phyloP scores from a whole-genome alignment of 1,140 invertebrate genomes.

The Megalopta genalis region DNA sequence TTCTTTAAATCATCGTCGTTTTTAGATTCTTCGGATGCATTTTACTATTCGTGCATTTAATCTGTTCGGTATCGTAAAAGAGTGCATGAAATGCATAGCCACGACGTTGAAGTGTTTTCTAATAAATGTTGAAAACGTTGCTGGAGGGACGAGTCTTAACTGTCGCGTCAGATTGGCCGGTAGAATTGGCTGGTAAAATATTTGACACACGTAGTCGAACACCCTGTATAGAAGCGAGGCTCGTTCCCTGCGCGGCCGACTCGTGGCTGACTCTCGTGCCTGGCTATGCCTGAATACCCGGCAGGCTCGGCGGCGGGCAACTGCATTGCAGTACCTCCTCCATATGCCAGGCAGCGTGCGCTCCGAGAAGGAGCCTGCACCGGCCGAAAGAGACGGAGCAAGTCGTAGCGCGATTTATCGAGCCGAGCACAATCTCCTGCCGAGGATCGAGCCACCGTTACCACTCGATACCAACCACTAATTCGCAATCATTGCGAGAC shows the following conservation, averaged over 20 bases:
- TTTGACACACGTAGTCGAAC: not conserved
- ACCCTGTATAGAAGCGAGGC: conserved; percentile 7
- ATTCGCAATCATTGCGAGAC: conserved; percentile 18
- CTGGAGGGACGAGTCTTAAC: too few relatives aligned
- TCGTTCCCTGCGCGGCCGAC: conserved; percentile 43
- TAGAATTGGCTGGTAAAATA: too few relatives aligned
- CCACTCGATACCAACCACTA: not conserved
- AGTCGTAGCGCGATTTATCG: conserved; percentile 54
- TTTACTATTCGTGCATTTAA: too few relatives aligned
- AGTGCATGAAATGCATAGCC: too few relatives aligned
- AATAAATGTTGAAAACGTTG: too few relatives aligned
- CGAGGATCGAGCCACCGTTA: not conserved
- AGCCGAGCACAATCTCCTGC: conserved; percentile 48
- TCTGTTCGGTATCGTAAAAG: too few relatives aligned
- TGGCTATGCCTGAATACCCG: conserved; percentile 69
- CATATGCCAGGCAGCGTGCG: conserved; percentile 66
- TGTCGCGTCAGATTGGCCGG: too few relatives aligned
- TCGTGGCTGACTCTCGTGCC: conserved; percentile 55
- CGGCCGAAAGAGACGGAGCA: conserved; percentile 53
- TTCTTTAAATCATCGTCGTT: too few relatives aligned
- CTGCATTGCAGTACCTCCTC: conserved; percentile 76
- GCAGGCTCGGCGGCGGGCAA: conserved; percentile 69
- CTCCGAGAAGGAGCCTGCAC: conserved; percentile 50
- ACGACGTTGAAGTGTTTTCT: too few relatives aligned
- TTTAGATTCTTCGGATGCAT: too few relatives aligned